These are phyloP conservation scores for Drosophila busckii DNA, from an alignment of 1,140 invertebrate species.

Conservation along the genomic window DNA sequence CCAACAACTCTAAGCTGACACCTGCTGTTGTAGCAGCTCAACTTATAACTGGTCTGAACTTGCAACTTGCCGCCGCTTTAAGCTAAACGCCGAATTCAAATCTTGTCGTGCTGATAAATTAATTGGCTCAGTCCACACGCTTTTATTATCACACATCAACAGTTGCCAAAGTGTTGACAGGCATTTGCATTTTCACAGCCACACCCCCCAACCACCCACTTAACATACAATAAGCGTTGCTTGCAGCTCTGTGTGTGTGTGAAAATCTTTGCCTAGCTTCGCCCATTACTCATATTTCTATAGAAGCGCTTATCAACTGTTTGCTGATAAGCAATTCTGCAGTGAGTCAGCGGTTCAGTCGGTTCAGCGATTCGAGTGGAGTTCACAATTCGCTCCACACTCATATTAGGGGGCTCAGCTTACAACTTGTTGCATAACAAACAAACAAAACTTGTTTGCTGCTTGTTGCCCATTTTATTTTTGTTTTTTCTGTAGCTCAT, in stretches of 20 bases:
- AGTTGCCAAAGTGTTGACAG: slow-evolving; percentile 13
- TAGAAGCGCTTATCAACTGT: slow-evolving; percentile 5
- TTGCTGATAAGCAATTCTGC: slow-evolving; percentile 4
- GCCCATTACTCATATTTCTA: slow-evolving; percentile 30
- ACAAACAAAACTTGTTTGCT: slow-evolving; percentile 41
- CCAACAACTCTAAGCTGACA: slow-evolving; percentile 19
- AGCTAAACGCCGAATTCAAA: slow-evolving; percentile 15
- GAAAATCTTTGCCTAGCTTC: slow-evolving; percentile 17
- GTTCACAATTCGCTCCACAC: slow-evolving; percentile 9
- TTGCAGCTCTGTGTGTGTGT: neutral
- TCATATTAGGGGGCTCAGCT: neutral
- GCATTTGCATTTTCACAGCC: slow-evolving; percentile 49
- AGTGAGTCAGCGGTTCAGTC: slow-evolving; percentile 11
- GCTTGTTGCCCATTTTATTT: slow-evolving; percentile 30
- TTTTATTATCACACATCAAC: slow-evolving; percentile 40
- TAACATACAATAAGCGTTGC: neutral
- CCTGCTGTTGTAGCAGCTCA: slow-evolving; percentile 41
- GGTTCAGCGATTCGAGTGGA: slow-evolving; percentile 22
- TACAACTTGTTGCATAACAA: slow-evolving; percentile 5
- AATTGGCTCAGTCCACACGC: slow-evolving; percentile 58
- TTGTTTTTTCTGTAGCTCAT: slow-evolving; percentile 32
- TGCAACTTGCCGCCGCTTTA: slow-evolving; percentile 35
- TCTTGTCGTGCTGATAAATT: slow-evolving; percentile 67
- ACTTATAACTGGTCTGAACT: no score
- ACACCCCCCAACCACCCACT: neutral